A percentile compares a stretch with the other conserved stretches of the same genome.
Evolutionary conservation across 2,113 vertebrate genomes (phyloP).

Genomic region (Misgurnus anguillicaudatus): DNA sequence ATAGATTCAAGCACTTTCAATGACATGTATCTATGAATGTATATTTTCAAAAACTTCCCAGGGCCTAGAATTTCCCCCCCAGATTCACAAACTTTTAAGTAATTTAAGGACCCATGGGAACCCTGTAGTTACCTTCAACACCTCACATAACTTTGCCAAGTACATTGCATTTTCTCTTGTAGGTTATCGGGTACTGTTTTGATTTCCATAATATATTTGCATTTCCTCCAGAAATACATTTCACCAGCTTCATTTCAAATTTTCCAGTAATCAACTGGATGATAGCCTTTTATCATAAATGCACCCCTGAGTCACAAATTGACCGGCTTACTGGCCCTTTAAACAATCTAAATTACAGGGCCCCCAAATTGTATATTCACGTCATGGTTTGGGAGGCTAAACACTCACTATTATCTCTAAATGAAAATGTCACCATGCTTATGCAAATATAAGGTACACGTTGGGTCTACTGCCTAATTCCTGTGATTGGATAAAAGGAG

Average conservation of each 20-base stretch:
- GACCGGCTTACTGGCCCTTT: not conserved
- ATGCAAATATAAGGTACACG: slow-evolving; percentile 20
- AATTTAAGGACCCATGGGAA: too few relatives aligned
- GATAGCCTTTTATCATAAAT: not conserved
- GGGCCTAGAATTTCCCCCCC: too few relatives aligned
- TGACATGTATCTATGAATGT: too few relatives aligned
- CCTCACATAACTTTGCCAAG: not conserved
- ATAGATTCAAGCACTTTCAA: too few relatives aligned
- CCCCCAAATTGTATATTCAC: not conserved
- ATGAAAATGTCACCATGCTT: slow-evolving; percentile 4
- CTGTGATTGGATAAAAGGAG: slow-evolving; percentile 16
- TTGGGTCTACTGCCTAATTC: not conserved
- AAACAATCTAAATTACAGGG: not conserved
- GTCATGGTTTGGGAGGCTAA: not conserved
- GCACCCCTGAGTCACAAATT: not conserved
- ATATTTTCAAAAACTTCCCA: too few relatives aligned
- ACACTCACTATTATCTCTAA: slow-evolving; percentile 3
- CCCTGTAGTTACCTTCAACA: not conserved
- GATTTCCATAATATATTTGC: slow-evolving; percentile 1
- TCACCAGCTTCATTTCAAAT: not conserved
- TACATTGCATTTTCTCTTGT: not conserved
- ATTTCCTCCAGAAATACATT: slow-evolving; percentile 4
- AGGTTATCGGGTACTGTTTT: slow-evolving; percentile 2
- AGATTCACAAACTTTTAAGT: too few relatives aligned
- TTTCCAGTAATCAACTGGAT: not conserved